Conservation (phyloP, 1,140 invertebrate species). For the Aporrectodea caliginosa region DNA sequence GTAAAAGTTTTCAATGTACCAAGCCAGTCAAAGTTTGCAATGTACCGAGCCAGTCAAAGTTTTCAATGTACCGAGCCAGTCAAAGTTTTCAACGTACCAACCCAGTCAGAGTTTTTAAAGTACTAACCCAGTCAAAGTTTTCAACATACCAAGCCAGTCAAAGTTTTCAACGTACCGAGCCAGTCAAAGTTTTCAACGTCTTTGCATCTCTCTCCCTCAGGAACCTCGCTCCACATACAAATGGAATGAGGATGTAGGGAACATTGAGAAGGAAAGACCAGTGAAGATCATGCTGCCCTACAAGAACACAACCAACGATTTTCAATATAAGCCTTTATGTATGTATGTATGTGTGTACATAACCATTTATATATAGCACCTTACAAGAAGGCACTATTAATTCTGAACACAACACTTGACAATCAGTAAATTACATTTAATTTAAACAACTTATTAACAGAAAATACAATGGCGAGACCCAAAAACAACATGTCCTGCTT, state of each 20-base stretch:
- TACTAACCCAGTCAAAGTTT: background rate
- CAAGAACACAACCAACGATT: constrained; percentile 13
- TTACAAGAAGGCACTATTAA: too few relatives aligned
- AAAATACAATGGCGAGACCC: background rate
- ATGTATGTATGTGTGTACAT: background rate
- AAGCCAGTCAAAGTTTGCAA: too few relatives aligned
- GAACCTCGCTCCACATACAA: constrained; percentile 37
- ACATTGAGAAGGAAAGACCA: constrained; percentile 42
- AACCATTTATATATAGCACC: background rate
- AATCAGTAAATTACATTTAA: background rate
- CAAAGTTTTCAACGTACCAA: background rate
- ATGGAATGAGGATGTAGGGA: constrained; percentile 40
- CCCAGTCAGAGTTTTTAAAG: background rate
- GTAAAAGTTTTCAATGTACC: too few relatives aligned
- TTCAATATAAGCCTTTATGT: background rate
- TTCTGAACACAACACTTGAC: background rate
- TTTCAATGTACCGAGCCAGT: background rate
- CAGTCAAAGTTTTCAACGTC: background rate
- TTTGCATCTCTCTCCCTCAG: constrained; percentile 33
- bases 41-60: too few relatives aligned
- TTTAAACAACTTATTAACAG: background rate
- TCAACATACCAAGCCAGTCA: background rate
- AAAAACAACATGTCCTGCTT: background rate
- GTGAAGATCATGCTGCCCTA: constrained; percentile 41
- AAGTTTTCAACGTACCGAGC: background rate